Evolutionary conservation across 2,797 vertebrate genomes (phyloP), one percentile per base, ranked within the genome.

Genomic region (Salarias fasciatus): DNA sequence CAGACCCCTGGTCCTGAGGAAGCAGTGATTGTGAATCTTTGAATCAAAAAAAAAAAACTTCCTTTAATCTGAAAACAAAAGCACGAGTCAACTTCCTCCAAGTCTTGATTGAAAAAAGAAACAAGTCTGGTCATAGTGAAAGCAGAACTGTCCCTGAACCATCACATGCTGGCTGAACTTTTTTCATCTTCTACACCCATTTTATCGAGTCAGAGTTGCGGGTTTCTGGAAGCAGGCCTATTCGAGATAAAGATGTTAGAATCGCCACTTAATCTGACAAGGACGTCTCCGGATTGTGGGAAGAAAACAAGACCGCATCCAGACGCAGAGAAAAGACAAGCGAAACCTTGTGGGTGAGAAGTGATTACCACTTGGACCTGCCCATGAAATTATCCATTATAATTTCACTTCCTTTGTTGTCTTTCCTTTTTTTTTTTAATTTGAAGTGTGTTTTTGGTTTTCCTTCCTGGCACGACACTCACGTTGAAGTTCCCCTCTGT

Each of bases 121-220:
- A 3, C 1, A 3, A 9, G 29, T 2, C 11, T 1, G 4, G 10
- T 2, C 4, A 11, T 1, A 30, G 4, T 33, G 47, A 75, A 79
- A 80, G 57, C 65, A 62, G 65, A 82, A 68, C 11, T 13, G 9
- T 15, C n/a, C 38, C 15, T 24, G 18, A 24, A 24, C 8, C 63
- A 48, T 66, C 55, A 40, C 3, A 12, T 0, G 4, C 0, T 12
- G 3, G 6, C 5, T n/a, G 12, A 2, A 24, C 24, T 24, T 24
- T 24, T 24, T 24, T 3, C 18, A 24, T 24, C 18, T 18, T 24
- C 18, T 24, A 24, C 18, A 3, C 18, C 18, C 18, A 24, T 24
- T 24, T 24, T n/a, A n/a, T n/a, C n/a, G n/a, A n/a, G n/a, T n/a
- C n/a, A n/a, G n/a, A n/a, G n/a, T n/a, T n/a, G n/a, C n/a, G n/a